Base-by-base conservation (phyloP, 2,888 invertebrate species). In the Timandra comae region DNA sequence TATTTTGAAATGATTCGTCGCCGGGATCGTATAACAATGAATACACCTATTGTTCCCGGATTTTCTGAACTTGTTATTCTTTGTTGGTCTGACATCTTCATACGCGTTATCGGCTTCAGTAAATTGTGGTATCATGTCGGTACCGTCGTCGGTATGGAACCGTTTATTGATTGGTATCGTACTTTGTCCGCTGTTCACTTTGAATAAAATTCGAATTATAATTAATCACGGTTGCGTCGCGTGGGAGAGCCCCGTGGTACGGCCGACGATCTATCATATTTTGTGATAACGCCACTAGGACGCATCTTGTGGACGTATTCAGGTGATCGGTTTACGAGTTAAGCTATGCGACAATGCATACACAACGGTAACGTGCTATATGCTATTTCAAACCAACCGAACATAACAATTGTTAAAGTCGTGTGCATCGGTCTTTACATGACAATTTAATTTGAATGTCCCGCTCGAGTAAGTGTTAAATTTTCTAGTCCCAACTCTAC, bases 171-270 rank as follows among this genome's bases (percentile, higher is more conserved):
- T 85, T 82, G 75, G 82, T 85, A 85, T 84, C 84, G 69, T 80
- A 69, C 80, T 81, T 80, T 80, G 82, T 81, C 75, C 78, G 82
- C 75, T 82, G 82, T 82, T 79, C 81, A 75, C 85, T 85, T 85
- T 85, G 84, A 85, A 85, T 85, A 85, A 85, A 82, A 85, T 82
- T 84, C 84, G 82, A 85, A 85, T 85, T 85, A 85, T 85, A 82
- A 85, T 84, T 84, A 85, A 84, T 85, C 84, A 84, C 78, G 70
- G 64, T 63, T 65, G 68, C 63, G 67, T 65, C 69, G 81, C 84
- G 84, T 84, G 85, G 84, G 84, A 81, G 84, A 79, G 75, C 78
- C 73, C 71, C 71, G 79, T 75, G 71, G 67, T 64, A 63, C 63
- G 65, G 58, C 62, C 70, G 64, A 65, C 84, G 79, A 85, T 85